These are phyloP conservation scores for Tauraco erythrolophus DNA, from an alignment of 2,113 vertebrate genomes.

Conservation along the genomic window DNA sequence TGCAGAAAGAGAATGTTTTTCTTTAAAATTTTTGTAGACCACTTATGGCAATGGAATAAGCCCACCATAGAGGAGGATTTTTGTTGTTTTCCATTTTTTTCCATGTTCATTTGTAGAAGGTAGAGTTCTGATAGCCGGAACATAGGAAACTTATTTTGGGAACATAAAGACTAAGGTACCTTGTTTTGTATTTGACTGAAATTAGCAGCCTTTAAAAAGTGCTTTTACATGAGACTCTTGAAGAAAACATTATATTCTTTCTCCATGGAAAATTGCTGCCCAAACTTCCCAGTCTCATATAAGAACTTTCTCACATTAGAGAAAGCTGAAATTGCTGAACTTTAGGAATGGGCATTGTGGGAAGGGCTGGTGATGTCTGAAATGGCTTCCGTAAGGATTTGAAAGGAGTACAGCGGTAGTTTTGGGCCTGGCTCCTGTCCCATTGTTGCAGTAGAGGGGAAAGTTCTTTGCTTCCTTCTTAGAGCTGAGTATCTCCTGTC, in stretches of 20 bases:
- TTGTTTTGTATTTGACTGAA: background rate
- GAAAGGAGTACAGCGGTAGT: background rate
- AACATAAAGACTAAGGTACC: background rate
- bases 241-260: background rate
- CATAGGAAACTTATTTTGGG: background rate
- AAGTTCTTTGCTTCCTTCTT: background rate
- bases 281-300: background rate
- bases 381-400: background rate
- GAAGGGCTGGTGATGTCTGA: background rate
- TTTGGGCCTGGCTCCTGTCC: background rate
- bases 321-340: background rate
- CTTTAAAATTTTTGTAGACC: background rate
- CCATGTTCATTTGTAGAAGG: background rate
- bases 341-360: background rate
- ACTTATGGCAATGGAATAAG: background rate
- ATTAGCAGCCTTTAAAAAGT: background rate
- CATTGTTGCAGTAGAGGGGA: background rate
- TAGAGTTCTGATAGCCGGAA: background rate
- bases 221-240: background rate
- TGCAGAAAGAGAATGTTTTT: background rate
- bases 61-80: background rate
- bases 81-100: background rate
- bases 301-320: background rate
- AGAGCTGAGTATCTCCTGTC: background rate
- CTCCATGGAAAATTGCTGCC: background rate